Evolutionary conservation across 2,797 vertebrate species (phyloP).

Genomic region (Melanotaenia maccullochi): DNA sequence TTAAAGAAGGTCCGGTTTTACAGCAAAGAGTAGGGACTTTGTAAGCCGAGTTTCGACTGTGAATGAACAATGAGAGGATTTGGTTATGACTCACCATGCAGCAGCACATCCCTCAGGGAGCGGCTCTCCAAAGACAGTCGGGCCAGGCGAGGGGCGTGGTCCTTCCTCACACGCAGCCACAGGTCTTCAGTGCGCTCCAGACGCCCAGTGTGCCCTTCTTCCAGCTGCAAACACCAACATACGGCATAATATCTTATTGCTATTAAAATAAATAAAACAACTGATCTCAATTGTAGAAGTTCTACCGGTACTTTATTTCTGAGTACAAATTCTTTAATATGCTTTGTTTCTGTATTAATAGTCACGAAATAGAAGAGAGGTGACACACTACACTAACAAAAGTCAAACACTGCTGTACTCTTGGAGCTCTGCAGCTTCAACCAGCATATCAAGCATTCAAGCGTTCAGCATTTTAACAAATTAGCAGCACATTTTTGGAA

Average conservation of each 20-base stretch:
- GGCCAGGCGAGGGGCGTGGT: slow-evolving; percentile 94
- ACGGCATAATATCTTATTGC: slow-evolving; percentile 20
- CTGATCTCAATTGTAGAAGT: background rate
- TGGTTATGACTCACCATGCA: slow-evolving; percentile 86
- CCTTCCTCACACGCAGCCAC: slow-evolving; percentile 96
- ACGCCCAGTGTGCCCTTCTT: slow-evolving; percentile 94
- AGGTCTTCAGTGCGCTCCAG: slow-evolving; percentile 96
- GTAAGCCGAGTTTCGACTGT: background rate
- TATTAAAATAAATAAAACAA: slow-evolving; percentile 1
- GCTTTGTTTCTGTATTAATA: background rate
- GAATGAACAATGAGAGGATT: slow-evolving; percentile 6
- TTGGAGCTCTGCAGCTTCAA: background rate
- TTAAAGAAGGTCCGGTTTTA: background rate
- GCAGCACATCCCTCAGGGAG: slow-evolving; percentile 91
- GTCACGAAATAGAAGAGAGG: background rate
- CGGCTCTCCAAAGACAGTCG: slow-evolving; percentile 96
- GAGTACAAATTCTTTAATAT: background rate
- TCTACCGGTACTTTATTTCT: background rate
- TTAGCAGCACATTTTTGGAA: background rate
- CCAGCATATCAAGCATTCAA: background rate
- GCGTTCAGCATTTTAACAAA: background rate
- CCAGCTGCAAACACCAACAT: slow-evolving; percentile 82
- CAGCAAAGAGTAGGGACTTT: background rate
- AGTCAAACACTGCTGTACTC: no score
- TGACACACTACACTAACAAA: background rate